phyloP scores from a whole-genome alignment of 2,888 invertebrate genomes.

The Caenorhabditis sp. region DNA sequence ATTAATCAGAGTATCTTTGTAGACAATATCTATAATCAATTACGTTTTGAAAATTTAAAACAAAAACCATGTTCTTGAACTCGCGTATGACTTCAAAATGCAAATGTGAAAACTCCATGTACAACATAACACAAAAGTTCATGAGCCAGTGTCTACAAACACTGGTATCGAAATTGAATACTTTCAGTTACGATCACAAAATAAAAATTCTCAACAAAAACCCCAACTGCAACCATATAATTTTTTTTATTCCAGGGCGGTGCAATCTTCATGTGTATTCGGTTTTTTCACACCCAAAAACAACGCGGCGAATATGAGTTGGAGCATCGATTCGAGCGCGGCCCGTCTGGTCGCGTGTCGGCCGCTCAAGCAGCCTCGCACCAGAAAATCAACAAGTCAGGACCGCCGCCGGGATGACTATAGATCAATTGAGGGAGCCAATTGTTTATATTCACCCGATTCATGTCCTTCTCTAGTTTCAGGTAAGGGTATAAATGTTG shows the following conservation, averaged over 20 bases:
- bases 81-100: too few species aligned
- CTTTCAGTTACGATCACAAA: too few species aligned
- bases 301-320: conserved; percentile 52
- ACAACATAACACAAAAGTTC: too few species aligned
- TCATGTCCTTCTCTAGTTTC: conserved; percentile 29
- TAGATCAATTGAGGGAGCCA: conserved; percentile 22
- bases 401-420: conserved; percentile 23
- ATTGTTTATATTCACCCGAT: background rate
- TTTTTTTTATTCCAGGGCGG: conserved; percentile 43
- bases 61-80: too few species aligned
- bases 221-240: too few species aligned
- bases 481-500: conserved; percentile 11
- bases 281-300: conserved; percentile 50
- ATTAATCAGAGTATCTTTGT: too few species aligned
- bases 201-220: background rate
- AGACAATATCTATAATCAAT: too few species aligned
- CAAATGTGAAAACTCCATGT: too few species aligned
- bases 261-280: conserved; percentile 47
- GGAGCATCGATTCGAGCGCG: conserved; percentile 49
- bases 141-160: too few species aligned
- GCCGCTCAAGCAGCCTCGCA: conserved; percentile 32
- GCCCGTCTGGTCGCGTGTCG: conserved; percentile 41
- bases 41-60: too few species aligned
- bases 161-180: too few species aligned
- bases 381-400: conserved; percentile 32